Percentiles rank a stretch among this genome's conserved stretches.
phyloP scores from a whole-genome alignment of 2,888 invertebrate species.

The Sympetrum striolatum region DNA sequence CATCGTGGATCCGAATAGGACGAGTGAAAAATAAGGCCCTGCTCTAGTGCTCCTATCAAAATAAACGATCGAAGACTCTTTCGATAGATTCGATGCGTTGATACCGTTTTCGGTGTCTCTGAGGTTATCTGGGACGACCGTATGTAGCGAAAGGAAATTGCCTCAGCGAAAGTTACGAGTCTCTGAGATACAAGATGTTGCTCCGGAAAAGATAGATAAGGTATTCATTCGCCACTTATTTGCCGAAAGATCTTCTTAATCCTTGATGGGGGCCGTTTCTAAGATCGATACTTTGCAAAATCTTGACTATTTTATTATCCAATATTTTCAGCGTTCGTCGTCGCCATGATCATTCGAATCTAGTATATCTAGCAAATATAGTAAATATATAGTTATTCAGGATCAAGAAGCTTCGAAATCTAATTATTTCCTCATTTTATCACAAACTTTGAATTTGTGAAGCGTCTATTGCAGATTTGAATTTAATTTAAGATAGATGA shows the following conservation, averaged over 20 bases:
- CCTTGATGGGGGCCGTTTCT: background rate
- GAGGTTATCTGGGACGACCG: background rate
- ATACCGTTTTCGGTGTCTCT: slow-evolving; percentile 1
- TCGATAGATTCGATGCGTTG: background rate
- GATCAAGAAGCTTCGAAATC: too few species aligned
- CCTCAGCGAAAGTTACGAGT: background rate
- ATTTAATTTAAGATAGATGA: too few species aligned
- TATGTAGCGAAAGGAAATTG: background rate
- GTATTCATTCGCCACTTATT: background rate
- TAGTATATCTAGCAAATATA: too few species aligned
- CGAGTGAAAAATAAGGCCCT: too few species aligned
- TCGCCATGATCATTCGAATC: too few species aligned
- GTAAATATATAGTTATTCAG: too few species aligned
- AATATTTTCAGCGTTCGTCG: too few species aligned
- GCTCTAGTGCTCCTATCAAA: background rate
- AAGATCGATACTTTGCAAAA: too few species aligned
- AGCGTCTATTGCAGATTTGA: too few species aligned
- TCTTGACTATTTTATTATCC: too few species aligned
- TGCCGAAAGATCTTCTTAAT: background rate
- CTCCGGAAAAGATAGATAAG: background rate
- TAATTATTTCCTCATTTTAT: too few species aligned
- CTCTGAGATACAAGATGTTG: background rate
- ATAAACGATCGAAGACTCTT: background rate
- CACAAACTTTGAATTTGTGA: too few species aligned
- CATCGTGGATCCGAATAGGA: background rate